Evolutionary conservation across 2,888 invertebrate genomes (phyloP).

Genomic region (Caenorhabditis virilis): DNA sequence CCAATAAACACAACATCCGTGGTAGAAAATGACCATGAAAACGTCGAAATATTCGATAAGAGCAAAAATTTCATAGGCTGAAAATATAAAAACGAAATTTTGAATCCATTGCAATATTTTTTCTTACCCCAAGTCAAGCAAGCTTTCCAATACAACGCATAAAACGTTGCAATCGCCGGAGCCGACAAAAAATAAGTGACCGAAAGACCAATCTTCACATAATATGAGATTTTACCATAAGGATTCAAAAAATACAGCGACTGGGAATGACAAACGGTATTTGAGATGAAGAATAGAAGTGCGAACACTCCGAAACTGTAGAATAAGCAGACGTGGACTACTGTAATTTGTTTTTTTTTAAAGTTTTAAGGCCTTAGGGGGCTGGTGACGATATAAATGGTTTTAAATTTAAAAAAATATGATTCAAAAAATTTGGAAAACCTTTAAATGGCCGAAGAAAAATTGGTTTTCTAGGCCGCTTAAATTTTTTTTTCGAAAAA

Average conservation of each 20-base stretch:
- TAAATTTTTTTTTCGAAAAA: no score
- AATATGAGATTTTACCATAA: conserved; percentile 59
- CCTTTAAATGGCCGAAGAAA: no score
- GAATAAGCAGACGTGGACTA: conserved; percentile 46
- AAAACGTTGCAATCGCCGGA: conserved; percentile 58
- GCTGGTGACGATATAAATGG: no score
- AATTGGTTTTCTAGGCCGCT: no score
- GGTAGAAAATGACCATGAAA: conserved; percentile 61
- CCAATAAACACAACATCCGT: conserved; percentile 61
- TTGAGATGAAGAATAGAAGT: conserved; percentile 60
- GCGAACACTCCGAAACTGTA: conserved; percentile 61
- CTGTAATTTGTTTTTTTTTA: conserved; percentile 41
- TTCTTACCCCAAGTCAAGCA: conserved; percentile 60
- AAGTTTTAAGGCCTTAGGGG: no score
- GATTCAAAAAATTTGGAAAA: no score
- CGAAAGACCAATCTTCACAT: conserved; percentile 52
- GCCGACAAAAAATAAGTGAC: conserved; percentile 56
- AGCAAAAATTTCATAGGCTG: conserved; percentile 65
- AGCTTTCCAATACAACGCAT: conserved; percentile 62
- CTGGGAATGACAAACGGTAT: conserved; percentile 59
- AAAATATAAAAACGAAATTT: conserved; percentile 16
- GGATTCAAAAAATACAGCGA: conserved; percentile 63
- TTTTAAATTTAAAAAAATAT: no score
- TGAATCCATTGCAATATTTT: neutral
- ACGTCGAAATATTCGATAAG: conserved; percentile 63